These are phyloP conservation scores for Oryzias celebensis DNA, from an alignment of 2,113 vertebrate genomes.

Conservation along the genomic window DNA sequence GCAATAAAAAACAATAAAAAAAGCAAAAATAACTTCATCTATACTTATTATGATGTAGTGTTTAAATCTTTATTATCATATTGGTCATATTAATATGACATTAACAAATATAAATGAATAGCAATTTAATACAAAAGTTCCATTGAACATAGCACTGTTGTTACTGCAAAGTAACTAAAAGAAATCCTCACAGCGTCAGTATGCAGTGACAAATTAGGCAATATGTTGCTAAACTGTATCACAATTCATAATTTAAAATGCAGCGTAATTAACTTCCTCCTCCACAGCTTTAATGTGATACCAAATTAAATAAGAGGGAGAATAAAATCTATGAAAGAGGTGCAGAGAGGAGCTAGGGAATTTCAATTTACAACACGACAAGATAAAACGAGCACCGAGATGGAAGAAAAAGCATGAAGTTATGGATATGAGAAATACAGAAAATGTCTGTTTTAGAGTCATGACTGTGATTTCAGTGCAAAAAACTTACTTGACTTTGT, in stretches of 20 bases:
- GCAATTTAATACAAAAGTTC: slow-evolving; percentile 28
- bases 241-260: slow-evolving; percentile 61
- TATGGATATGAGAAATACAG: neutral
- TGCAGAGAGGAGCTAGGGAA: neutral
- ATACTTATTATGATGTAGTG: too few species aligned
- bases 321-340: slow-evolving; percentile 11
- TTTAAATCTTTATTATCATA: too few species aligned
- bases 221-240: slow-evolving; percentile 49
- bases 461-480: too few species aligned
- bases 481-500: too few species aligned
- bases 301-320: slow-evolving; percentile 49
- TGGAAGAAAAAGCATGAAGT: neutral
- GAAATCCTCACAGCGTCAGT: slow-evolving; percentile 32
- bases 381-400: slow-evolving; percentile 2
- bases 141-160: slow-evolving; percentile 36
- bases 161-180: slow-evolving; percentile 45
- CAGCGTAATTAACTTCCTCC: slow-evolving; percentile 60
- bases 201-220: slow-evolving; percentile 43
- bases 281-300: slow-evolving; percentile 48
- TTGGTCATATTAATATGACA: slow-evolving; percentile 34
- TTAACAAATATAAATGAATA: slow-evolving; percentile 4
- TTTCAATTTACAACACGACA: slow-evolving; percentile 13
- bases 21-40: too few species aligned
- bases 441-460: neutral
- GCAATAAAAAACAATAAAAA: too few species aligned